Conservation (phyloP, 2,797 vertebrate genomes). For the Rhinogobio ventralis region DNA sequence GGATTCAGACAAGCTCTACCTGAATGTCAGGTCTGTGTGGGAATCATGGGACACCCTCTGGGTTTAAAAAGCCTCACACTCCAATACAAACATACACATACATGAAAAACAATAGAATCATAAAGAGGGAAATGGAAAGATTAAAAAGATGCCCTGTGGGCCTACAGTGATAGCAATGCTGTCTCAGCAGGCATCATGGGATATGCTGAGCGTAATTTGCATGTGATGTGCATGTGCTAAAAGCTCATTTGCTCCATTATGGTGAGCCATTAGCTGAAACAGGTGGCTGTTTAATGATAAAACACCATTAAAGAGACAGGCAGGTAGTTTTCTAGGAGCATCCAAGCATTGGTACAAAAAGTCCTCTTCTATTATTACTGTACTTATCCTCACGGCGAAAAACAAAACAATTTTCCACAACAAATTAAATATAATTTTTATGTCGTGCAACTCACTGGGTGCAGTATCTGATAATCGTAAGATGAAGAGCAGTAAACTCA, state of each 20-base stretch:
- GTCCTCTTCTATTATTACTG: slow-evolving; percentile 31
- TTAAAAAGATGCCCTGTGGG: background rate
- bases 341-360: background rate
- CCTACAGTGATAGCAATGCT: background rate
- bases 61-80: slow-evolving; percentile 46
- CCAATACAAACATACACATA: background rate
- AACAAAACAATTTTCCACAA: slow-evolving; percentile 45
- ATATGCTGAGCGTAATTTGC: slow-evolving; percentile 63
- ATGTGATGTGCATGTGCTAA: slow-evolving; percentile 47
- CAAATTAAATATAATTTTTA: slow-evolving; percentile 32
- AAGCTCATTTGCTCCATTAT: slow-evolving; percentile 53
- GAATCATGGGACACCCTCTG: slow-evolving; percentile 64
- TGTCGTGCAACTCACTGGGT: background rate
- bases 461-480: background rate
- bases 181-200: slow-evolving; percentile 40
- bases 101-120: background rate
- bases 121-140: background rate
- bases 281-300: slow-evolving; percentile 69
- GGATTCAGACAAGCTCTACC: slow-evolving; percentile 63
- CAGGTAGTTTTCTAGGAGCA: slow-evolving; percentile 18
- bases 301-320: slow-evolving; percentile 52
- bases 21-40: slow-evolving; percentile 76
- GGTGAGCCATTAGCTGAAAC: slow-evolving; percentile 66
- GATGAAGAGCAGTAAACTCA: background rate
- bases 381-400: slow-evolving; percentile 27